A percentile compares a stretch with the other conserved stretches of the same genome.
Evolutionary conservation across 2,797 vertebrate species (phyloP).

Genomic region (Zalophus californianus): DNA sequence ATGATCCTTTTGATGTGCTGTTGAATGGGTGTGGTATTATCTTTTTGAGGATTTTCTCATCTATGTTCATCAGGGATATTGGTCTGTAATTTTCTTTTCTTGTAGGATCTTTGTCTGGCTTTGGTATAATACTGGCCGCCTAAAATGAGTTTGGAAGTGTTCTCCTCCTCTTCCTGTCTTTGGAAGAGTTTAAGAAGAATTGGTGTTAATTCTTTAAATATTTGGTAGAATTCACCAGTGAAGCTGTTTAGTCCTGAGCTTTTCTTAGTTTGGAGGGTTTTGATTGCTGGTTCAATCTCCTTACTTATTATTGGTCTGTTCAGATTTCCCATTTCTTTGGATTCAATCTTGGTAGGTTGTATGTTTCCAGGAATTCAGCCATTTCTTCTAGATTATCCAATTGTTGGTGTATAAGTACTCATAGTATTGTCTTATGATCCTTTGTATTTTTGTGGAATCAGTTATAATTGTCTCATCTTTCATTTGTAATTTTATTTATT

Average conservation of each 20-base stretch:
- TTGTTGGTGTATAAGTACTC: not conserved
- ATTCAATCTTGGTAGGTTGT: not conserved
- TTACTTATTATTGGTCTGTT: not conserved
- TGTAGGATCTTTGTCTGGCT: not conserved
- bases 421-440: not conserved
- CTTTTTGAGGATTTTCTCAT: not conserved
- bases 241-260: not conserved
- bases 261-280: not conserved
- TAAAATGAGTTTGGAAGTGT: not conserved
- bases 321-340: not conserved
- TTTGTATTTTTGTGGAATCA: not conserved
- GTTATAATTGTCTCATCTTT: constrained; percentile 1
- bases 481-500: not conserved
- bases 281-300: not conserved
- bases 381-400: not conserved
- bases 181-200: constrained; percentile 1
- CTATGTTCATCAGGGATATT: not conserved
- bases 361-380: not conserved
- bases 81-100: not conserved
- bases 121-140: not conserved
- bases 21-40: not conserved
- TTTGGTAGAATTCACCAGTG: not conserved
- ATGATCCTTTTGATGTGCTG: not conserved
- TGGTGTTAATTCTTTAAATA: constrained; percentile 4
- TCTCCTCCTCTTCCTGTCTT: not conserved